phyloP scores from a whole-genome alignment of 2,888 invertebrate species.

The Anodontia alba region DNA sequence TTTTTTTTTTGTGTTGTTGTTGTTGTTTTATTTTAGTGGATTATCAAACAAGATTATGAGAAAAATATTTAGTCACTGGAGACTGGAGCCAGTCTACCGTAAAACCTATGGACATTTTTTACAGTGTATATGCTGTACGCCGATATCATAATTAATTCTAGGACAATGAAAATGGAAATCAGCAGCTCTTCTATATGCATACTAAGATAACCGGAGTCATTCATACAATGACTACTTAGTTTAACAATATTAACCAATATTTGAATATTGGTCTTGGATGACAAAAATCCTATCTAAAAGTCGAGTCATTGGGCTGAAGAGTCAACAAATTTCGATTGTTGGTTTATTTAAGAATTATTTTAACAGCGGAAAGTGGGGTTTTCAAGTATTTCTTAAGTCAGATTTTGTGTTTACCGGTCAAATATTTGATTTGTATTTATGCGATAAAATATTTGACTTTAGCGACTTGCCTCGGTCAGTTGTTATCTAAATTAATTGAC shows the following conservation, averaged over 20 bases:
- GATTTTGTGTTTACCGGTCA: neutral
- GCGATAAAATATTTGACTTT: neutral
- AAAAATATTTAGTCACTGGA: no score
- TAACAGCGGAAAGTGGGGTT: neutral
- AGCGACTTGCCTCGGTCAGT: neutral
- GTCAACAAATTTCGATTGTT: slow-evolving; percentile 5
- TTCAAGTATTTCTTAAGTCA: neutral
- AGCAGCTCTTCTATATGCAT: no score
- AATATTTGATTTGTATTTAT: neutral
- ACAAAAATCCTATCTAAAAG: neutral
- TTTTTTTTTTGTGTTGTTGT: no score
- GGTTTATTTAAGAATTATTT: slow-evolving; percentile 1
- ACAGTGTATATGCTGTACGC: no score
- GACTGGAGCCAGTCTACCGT: no score
- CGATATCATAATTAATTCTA: no score
- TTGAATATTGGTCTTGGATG: neutral
- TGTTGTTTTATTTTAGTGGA: no score
- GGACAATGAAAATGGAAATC: no score
- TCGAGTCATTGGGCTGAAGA: neutral
- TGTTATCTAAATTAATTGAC: slow-evolving; percentile 17
- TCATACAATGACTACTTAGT: no score
- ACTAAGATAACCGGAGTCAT: no score
- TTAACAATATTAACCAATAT: neutral
- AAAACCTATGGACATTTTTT: no score
- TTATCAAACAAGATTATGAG: no score